Base-by-base conservation (phyloP, 2,113 vertebrate genomes). In the Myotis lucifugus region DNA sequence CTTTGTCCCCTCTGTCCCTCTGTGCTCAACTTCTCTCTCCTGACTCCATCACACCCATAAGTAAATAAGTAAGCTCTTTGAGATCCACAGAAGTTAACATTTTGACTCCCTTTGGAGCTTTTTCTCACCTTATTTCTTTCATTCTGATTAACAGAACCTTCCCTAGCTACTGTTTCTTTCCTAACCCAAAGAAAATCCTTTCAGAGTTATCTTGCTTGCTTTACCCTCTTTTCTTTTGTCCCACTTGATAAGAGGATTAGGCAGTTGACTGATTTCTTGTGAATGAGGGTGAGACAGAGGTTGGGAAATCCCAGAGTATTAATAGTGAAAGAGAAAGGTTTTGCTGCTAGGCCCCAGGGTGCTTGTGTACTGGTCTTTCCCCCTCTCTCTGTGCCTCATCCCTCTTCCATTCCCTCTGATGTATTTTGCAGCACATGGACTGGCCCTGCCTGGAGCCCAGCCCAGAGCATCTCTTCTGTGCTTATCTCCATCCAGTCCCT, bases 401-500 rank as follows among this genome's bases (percentile, higher is more conserved):
- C 15, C 1, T 32, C 52, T 79, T 37, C 73, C 59, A 27, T 81
- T 23, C 12, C 15, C 52, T 96, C 81, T 95, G 70, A 83, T 61
- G 40, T 98, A 95, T 85, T 97, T 88, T 94, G 52, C 95, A 99
- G 99, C 95, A 99, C 99, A 0, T 99, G 99, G 99, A 99, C 99
- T 0, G 99, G 99, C 52, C 99, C 99, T 2, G 99, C 99, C 0
- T 99, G 99, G 99, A 99, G 99, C 98, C 99, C 99, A 52, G 99
- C 99, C 32, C 99, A 99, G 98, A 99, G 99, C 69, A 99, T 99
- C 98, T 99, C 99, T 10, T 99, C 99, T 1, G 99, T 99, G 82
- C 99, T 99, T 85, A 99, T 99, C 98, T 99, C 99, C 95, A 99
- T 99, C 98, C 99, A 99, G 97, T 99, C 99, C 29, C 98, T 99